phyloP scores from a whole-genome alignment of 2,888 invertebrate species.

The Heliconius erato region DNA sequence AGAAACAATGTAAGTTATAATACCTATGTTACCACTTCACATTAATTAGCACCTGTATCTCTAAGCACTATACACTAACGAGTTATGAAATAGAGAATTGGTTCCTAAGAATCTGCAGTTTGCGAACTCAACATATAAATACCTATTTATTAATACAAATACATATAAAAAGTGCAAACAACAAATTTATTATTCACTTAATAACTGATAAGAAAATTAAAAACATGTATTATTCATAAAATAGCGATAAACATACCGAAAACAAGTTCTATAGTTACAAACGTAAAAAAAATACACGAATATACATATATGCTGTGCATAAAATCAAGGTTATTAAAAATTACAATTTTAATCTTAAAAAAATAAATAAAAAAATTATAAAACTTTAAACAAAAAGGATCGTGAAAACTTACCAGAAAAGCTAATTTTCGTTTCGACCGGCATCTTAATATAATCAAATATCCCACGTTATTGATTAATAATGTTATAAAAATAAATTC shows the following conservation, averaged over 20 bases:
- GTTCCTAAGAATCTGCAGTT: not conserved
- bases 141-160: not conserved
- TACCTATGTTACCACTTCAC: constrained; percentile 37
- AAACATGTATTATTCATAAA: not conserved
- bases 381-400: constrained; percentile 55
- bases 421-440: constrained; percentile 83
- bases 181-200: not conserved
- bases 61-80: constrained; percentile 39
- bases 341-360: not conserved
- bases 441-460: constrained; percentile 66
- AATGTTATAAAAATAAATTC: not conserved
- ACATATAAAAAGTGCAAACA: not conserved
- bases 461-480: constrained; percentile 14
- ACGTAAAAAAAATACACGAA: not conserved
- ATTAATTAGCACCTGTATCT: constrained; percentile 39
- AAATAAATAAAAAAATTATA: not conserved
- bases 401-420: constrained; percentile 78
- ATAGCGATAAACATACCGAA: not conserved
- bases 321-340: not conserved
- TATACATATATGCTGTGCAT: not conserved
- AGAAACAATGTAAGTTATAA: constrained; percentile 6
- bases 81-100: constrained; percentile 30
- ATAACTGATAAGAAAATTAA: not conserved
- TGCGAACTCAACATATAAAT: not conserved
- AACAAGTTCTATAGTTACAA: not conserved